phyloP scores from a whole-genome alignment of 2,888 invertebrate species.

The Polietes domitor region DNA sequence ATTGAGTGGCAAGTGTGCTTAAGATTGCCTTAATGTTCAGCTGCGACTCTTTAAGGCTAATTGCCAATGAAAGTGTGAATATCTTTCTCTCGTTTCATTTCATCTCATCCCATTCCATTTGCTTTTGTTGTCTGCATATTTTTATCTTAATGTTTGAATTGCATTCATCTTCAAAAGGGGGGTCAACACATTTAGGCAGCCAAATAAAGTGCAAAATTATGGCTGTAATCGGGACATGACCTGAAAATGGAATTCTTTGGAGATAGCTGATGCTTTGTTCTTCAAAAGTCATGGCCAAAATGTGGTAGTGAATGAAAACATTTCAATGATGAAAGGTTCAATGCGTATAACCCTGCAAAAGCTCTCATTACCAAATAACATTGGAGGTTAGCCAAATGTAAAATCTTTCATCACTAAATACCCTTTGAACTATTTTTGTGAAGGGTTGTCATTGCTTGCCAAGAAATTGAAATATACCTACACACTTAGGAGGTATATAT shows the following conservation, averaged over 20 bases:
- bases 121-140: background rate
- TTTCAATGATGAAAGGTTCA: no score
- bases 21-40: background rate
- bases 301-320: no score
- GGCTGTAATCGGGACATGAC: background rate
- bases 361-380: no score
- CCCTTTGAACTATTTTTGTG: no score
- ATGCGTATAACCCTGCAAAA: no score
- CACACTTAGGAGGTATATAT: no score
- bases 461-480: no score
- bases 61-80: constrained; percentile 74
- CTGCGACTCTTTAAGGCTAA: constrained; percentile 68
- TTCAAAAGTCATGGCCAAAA: no score
- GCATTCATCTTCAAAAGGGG: constrained; percentile 17
- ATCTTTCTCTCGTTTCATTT: constrained; percentile 25
- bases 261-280: constrained; percentile 12
- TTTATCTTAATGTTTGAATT: background rate
- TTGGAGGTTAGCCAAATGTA: no score
- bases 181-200: background rate
- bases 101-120: background rate
- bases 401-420: no score
- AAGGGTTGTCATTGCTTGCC: no score
- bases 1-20: constrained; percentile 65
- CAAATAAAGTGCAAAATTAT: constrained; percentile 1
- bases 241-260: background rate